Conservation (phyloP, 2,113 vertebrate species). For the Myotis brandtii region DNA sequence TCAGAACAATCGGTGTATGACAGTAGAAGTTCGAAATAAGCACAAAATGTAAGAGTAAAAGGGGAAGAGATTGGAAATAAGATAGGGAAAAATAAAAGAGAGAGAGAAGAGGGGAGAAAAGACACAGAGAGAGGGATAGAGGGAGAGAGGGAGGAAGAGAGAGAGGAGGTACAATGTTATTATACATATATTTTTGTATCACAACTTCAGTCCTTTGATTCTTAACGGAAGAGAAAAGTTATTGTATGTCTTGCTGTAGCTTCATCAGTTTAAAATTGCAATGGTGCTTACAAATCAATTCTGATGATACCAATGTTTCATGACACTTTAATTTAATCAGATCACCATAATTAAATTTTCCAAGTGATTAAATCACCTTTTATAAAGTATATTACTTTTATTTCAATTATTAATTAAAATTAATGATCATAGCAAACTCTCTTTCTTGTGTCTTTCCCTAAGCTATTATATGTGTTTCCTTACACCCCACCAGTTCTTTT, state of each 20-base stretch:
- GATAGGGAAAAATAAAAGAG: not conserved
- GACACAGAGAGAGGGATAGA: too few species aligned
- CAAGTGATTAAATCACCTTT: constrained; percentile 70
- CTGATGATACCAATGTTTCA: constrained; percentile 45
- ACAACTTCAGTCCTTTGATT: not conserved
- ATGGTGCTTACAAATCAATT: constrained; percentile 61
- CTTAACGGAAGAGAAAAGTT: not conserved
- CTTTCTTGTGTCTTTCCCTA: constrained; percentile 29
- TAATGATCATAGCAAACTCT: constrained; percentile 47
- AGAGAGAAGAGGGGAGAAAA: too few species aligned
- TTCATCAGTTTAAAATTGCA: constrained; percentile 63
- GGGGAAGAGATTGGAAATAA: not conserved
- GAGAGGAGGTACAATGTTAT: not conserved
- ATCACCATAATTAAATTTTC: constrained; percentile 62
- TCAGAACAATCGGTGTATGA: not conserved
- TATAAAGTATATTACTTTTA: constrained; percentile 64
- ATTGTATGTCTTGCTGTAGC: constrained; percentile 16
- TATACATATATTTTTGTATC: not conserved
- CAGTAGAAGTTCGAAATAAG: not conserved
- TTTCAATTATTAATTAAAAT: constrained; percentile 66
- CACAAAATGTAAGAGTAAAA: not conserved
- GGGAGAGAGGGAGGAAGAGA: too few species aligned
- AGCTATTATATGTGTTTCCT: constrained; percentile 17
- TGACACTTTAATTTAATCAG: constrained; percentile 63
- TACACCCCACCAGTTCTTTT: not conserved